These are phyloP conservation scores for Suillia variegata DNA, from an alignment of 2,888 invertebrate species.

Conservation along the genomic window DNA sequence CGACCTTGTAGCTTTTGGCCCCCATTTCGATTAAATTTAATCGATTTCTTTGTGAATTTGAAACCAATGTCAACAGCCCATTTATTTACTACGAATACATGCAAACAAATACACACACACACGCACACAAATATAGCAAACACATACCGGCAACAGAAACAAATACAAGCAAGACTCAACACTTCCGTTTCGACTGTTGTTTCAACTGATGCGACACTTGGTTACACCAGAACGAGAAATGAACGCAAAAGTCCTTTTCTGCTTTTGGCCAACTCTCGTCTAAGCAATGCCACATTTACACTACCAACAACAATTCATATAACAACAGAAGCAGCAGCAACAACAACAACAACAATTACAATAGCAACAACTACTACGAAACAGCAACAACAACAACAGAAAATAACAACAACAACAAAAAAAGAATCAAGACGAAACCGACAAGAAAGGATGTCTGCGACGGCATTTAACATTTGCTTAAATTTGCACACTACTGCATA, in stretches of 20 bases:
- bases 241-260: slow-evolving; percentile 12
- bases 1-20: slow-evolving; percentile 7
- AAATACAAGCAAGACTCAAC: slow-evolving; percentile 28
- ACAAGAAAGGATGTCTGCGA: slow-evolving; percentile 5
- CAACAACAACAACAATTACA: too few species aligned
- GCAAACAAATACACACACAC: slow-evolving; percentile 3
- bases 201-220: slow-evolving; percentile 1
- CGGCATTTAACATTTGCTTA: slow-evolving; percentile 21
- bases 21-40: slow-evolving; percentile 51
- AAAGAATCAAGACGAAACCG: neutral
- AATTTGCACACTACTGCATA: slow-evolving; percentile 24
- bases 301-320: neutral
- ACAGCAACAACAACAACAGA: neutral
- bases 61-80: slow-evolving; percentile 58
- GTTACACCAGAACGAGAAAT: slow-evolving; percentile 8
- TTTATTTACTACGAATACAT: slow-evolving; percentile 29
- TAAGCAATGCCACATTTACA: slow-evolving; percentile 2
- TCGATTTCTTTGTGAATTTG: slow-evolving; percentile 57
- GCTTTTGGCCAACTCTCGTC: slow-evolving; percentile 12
- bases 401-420: neutral
- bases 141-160: neutral
- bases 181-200: slow-evolving; percentile 25
- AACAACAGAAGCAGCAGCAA: neutral
- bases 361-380: too few species aligned
- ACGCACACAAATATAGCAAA: neutral